Evolutionary conservation across 2,888 invertebrate genomes (phyloP).

Genomic region (Fissipunctia ypsillon): DNA sequence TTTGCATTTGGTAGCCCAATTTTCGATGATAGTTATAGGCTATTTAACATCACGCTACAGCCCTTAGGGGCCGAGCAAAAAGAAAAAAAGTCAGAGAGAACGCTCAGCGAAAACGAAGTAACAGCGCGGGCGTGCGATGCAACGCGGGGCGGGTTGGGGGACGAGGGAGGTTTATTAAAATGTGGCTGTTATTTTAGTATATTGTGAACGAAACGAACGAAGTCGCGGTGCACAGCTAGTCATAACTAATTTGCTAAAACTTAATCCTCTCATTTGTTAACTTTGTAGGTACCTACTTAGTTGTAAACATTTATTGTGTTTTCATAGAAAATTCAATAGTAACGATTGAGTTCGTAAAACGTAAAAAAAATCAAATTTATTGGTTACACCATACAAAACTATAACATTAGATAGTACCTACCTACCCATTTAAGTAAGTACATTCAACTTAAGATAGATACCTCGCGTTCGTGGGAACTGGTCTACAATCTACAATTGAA

Average conservation of each 20-base stretch:
- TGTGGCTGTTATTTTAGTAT: too few relatives aligned
- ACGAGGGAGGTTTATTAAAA: too few relatives aligned
- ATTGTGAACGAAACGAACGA: too few relatives aligned
- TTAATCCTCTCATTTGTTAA: not conserved
- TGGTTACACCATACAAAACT: not conserved
- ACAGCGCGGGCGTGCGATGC: too few relatives aligned
- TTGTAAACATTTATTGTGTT: not conserved
- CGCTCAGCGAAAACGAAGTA: too few relatives aligned
- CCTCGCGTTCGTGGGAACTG: slow-evolving; percentile 48
- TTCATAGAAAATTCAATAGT: not conserved
- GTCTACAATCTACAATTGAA: slow-evolving; percentile 43
- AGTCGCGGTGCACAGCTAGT: too few relatives aligned
- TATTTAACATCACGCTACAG: too few relatives aligned
- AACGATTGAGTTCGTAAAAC: not conserved
- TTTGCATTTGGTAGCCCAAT: too few relatives aligned
- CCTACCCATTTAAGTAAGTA: slow-evolving; percentile 4
- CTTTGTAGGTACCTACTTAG: not conserved
- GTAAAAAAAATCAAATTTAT: slow-evolving; percentile 16
- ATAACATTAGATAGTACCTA: slow-evolving; percentile 6
- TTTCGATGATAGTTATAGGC: too few relatives aligned
- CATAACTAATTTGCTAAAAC: not conserved
- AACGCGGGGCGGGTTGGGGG: too few relatives aligned
- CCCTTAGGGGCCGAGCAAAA: too few relatives aligned
- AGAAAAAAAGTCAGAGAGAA: too few relatives aligned
- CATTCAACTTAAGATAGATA: slow-evolving; percentile 36